Evolutionary conservation across 2,888 invertebrate species (phyloP).

Genomic region (Noctua comes): DNA sequence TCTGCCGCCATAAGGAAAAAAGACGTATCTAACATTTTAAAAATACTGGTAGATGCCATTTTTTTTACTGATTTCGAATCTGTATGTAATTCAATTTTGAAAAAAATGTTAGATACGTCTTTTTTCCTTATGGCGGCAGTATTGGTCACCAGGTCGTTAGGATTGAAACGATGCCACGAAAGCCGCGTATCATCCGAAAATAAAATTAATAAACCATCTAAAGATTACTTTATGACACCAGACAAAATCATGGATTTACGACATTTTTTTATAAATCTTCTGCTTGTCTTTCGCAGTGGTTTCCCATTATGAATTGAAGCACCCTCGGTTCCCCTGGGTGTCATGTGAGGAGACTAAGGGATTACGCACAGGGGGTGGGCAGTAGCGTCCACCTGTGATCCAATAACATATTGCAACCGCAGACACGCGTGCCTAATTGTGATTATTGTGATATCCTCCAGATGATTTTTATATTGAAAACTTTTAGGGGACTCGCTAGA

Average conservation of each 20-base stretch:
- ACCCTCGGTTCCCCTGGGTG: constrained; percentile 28
- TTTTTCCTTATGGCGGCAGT: too few species aligned
- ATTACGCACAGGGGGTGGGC: constrained; percentile 32
- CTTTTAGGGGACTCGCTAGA: not conserved
- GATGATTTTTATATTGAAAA: constrained; percentile 17
- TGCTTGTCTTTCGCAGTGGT: constrained; percentile 13
- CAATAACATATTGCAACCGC: constrained; percentile 48
- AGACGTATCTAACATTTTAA: too few species aligned
- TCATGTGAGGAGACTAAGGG: constrained; percentile 37
- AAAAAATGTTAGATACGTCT: too few species aligned
- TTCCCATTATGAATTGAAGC: constrained; percentile 27
- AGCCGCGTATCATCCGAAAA: not conserved
- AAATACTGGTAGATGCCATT: too few species aligned
- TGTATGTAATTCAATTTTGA: too few species aligned
- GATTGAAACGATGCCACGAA: not conserved
- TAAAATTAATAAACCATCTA: not conserved
- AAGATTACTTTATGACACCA: not conserved
- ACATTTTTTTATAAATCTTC: not conserved
- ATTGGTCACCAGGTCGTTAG: not conserved
- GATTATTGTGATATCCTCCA: constrained; percentile 24
- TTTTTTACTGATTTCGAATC: too few species aligned
- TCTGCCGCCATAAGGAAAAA: too few species aligned
- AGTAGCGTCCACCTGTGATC: constrained; percentile 55
- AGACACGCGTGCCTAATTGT: constrained; percentile 38
- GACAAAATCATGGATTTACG: not conserved